These are phyloP conservation scores for Dasypogon diadema DNA, from an alignment of 2,888 invertebrate genomes.

Conservation along the genomic window DNA sequence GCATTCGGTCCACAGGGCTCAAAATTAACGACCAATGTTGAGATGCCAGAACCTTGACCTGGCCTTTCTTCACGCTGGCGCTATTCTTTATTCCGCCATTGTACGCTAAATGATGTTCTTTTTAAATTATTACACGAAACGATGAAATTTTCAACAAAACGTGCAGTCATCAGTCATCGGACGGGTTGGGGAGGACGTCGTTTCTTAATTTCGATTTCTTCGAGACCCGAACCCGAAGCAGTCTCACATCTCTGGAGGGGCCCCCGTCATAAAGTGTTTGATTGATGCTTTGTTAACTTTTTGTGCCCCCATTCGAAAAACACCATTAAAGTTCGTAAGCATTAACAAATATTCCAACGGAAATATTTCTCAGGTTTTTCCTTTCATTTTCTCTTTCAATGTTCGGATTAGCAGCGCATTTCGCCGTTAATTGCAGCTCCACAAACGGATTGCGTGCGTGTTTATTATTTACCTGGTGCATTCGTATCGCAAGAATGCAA, in stretches of 20 bases:
- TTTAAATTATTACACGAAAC: conserved; percentile 4
- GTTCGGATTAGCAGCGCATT: background rate
- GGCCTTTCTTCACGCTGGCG: conserved; percentile 6
- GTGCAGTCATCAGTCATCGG: conserved; percentile 6
- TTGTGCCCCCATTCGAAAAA: conserved; percentile 5
- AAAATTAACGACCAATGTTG: no score
- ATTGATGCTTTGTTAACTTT: conserved; percentile 43
- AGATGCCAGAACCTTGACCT: conserved; percentile 5
- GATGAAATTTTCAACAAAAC: conserved; percentile 4
- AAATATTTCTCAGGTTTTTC: background rate
- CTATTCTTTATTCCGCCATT: background rate
- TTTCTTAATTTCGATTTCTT: conserved; percentile 7
- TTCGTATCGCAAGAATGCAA: background rate
- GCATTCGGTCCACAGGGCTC: no score
- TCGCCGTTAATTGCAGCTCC: background rate
- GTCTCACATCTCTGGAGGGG: background rate
- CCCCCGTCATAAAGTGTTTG: conserved; percentile 14
- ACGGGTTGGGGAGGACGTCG: background rate
- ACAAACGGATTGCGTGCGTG: background rate
- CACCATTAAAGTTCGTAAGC: background rate
- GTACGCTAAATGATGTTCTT: background rate
- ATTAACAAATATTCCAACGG: background rate
- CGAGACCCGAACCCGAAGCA: background rate
- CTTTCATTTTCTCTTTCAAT: background rate
- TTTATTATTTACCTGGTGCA: background rate